Conservation (phyloP, 2,113 vertebrate genomes). For the Emydocephalus ijimae region DNA sequence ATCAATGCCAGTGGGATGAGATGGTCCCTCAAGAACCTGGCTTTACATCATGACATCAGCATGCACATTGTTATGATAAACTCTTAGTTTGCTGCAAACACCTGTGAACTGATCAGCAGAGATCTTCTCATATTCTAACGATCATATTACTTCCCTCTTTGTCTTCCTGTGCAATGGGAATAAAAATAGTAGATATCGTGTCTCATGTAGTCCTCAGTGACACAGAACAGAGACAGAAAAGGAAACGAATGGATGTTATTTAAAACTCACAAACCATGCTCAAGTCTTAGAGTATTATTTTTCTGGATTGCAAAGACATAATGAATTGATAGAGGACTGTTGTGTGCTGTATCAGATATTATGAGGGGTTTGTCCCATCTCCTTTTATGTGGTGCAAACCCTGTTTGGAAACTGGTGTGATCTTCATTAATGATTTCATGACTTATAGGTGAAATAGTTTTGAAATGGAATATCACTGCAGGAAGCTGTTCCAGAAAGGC, state of each 20-base stretch:
- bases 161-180: neutral
- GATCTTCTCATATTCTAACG: neutral
- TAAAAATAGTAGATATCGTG: no score
- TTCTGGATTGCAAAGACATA: neutral
- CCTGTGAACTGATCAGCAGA: neutral
- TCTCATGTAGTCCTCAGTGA: neutral
- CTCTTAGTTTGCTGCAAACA: neutral
- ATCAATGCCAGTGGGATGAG: neutral
- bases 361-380: neutral
- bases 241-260: neutral
- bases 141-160: neutral
- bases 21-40: neutral
- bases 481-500: constrained; percentile 38
- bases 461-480: constrained; percentile 36
- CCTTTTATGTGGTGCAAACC: neutral
- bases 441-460: constrained; percentile 28
- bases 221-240: neutral
- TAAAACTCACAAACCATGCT: neutral
- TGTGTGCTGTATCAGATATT: neutral
- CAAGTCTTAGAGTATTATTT: neutral
- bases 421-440: neutral
- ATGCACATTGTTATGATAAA: neutral
- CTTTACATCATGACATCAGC: neutral
- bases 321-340: neutral
- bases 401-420: constrained; percentile 24